Evolutionary conservation across 2,888 invertebrate species (phyloP), one percentile per base, ranked within the genome.

Genomic region (Hydropsyche betteni): DNA sequence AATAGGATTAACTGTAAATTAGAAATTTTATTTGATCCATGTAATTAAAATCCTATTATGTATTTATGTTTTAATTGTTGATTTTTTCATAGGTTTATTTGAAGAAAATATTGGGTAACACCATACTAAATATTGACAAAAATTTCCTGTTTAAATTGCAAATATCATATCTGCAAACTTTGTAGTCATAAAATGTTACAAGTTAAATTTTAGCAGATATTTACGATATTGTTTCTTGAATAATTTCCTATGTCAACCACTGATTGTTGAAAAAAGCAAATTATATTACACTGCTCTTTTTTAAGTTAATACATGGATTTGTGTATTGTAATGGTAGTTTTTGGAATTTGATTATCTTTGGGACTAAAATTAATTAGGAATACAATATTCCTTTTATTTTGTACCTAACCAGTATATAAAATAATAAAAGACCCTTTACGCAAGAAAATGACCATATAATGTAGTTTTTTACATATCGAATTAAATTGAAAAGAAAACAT

Each of bases 11-110:
- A 64, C 16, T 64, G 64, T 64, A 64, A 6, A 55, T 14, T 55
- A 55, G 55, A 55, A 1, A 55, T 7, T 55, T 55, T 24, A 34
- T 64, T 64, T 64, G 16, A 64, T 64, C 16, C 44, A 69, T 50
- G 14, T 69, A 44, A 69, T 16, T 69, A 50, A 58, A 53, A 72
- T 72, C 55, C 61, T 72, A 72, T 44, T 61, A 24, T 68, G 55
- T 75, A 75, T 77, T 77, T 79, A 76, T 73, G 72, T 50, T 73
- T 44, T 64, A 53, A 55, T 77, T 79, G 79, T 77, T 78, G 75
- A 78, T 77, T 78, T 77, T 76, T 76, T 70, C 50, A 79, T 73
- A 79, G 73, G 74, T 79, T 79, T 77, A 79, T 79, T 72, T 77
- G 44, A 44, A 44, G 44, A 44, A 44, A 44, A 44, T 10, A 44